phyloP scores from a whole-genome alignment of 1,140 invertebrate species.

The Parapsyche elsis region DNA sequence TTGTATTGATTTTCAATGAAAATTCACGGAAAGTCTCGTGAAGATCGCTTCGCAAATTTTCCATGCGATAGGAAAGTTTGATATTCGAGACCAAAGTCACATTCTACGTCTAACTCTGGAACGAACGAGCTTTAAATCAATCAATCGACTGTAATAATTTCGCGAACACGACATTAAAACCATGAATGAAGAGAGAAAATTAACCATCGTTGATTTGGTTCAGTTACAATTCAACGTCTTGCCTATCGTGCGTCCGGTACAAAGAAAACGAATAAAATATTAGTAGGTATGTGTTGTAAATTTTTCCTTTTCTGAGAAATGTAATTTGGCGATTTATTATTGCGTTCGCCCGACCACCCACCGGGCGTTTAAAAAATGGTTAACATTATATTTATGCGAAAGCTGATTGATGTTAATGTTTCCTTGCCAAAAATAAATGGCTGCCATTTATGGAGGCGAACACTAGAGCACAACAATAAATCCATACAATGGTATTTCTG shows the following conservation, averaged over 20 bases:
- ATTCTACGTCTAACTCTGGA: not conserved
- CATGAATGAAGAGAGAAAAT: too few species aligned
- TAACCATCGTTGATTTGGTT: too few species aligned
- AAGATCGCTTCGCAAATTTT: not conserved
- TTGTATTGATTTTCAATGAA: constrained; percentile 41
- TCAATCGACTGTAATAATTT: too few species aligned
- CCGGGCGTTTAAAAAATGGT: not conserved
- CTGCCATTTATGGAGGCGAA: constrained; percentile 14
- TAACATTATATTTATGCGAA: constrained; percentile 17
- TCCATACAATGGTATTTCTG: constrained; percentile 21
- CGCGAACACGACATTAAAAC: too few species aligned
- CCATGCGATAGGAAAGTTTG: not conserved
- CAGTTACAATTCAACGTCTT: too few species aligned
- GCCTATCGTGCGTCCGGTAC: too few species aligned
- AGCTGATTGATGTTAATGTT: constrained; percentile 35
- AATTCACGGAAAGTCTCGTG: not conserved
- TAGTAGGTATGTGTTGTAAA: too few species aligned
- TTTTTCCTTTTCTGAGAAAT: too few species aligned
- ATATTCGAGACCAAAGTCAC: too few species aligned
- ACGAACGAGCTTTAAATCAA: not conserved
- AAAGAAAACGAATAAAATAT: too few species aligned
- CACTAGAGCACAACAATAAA: constrained; percentile 32
- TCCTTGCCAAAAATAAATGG: constrained; percentile 33
- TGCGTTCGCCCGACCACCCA: not conserved
- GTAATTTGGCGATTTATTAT: too few species aligned